These are phyloP conservation scores for Clarias platycephalus DNA, from an alignment of 2,797 vertebrate species.

Conservation along the genomic window DNA sequence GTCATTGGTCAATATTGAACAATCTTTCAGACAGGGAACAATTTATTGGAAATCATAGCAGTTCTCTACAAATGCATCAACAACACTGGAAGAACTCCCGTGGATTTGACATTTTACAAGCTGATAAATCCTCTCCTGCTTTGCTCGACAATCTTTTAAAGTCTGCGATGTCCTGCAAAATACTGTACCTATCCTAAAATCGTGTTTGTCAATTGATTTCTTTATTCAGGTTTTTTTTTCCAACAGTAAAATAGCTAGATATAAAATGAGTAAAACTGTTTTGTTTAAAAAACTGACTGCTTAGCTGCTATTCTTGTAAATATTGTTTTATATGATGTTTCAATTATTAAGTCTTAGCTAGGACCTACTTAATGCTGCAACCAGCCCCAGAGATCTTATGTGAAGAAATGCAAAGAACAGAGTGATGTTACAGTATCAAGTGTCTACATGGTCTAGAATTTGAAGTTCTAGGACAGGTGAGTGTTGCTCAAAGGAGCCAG, in stretches of 20 bases:
- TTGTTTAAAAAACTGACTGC: not conserved
- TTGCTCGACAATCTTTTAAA: not conserved
- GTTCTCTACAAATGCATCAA: not conserved
- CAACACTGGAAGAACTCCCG: not conserved
- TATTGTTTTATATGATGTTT: not conserved
- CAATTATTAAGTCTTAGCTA: not conserved
- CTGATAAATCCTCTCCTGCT: not conserved
- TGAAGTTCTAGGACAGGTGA: slow-evolving; percentile 1
- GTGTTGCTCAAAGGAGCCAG: not conserved
- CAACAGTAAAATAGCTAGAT: not conserved
- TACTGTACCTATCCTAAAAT: not conserved
- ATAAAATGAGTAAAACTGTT: not conserved
- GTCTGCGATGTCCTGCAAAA: not conserved
- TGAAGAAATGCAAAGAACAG: not conserved
- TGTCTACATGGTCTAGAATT: not conserved
- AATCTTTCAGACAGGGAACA: not conserved
- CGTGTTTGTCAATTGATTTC: not conserved
- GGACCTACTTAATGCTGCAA: not conserved
- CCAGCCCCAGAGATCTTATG: not conserved
- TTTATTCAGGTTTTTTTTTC: not conserved
- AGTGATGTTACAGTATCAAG: not conserved
- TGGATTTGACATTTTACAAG: not conserved
- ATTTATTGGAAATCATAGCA: not conserved
- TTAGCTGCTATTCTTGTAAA: not conserved
- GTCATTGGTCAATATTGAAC: not conserved